phyloP scores from a whole-genome alignment of 23 tunicate species.

The Aplidium turbinatum region DNA sequence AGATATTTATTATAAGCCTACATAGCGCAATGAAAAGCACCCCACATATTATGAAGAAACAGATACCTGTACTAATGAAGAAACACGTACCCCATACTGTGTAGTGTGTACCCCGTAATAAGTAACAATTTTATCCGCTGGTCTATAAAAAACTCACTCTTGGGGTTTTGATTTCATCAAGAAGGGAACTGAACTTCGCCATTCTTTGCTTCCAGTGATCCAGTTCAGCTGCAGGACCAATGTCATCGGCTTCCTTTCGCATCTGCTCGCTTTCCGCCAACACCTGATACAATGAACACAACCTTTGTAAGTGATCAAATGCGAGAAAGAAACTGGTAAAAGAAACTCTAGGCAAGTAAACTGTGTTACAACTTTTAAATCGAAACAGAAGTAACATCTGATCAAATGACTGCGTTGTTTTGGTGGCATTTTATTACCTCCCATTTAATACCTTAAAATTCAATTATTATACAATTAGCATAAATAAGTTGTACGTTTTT shows the following conservation, averaged over 20 bases:
- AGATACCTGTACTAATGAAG: no score
- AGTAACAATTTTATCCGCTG: no score
- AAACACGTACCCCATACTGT: no score
- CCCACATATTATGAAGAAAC: background rate
- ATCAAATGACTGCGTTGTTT: no score
- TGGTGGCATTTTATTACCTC: no score
- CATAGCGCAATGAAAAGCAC: background rate
- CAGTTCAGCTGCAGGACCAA: conserved; percentile 99
- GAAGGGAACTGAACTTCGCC: conserved; percentile 93
- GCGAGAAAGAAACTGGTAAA: no score
- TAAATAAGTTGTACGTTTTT: background rate
- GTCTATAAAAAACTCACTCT: conserved; percentile 63
- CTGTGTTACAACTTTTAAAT: no score
- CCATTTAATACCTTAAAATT: background rate
- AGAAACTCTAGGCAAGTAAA: no score
- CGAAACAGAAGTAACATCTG: no score
- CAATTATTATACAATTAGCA: background rate
- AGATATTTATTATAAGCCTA: background rate
- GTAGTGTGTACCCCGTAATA: no score
- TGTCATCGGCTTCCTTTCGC: conserved; percentile 99
- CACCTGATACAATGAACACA: conserved; percentile 50
- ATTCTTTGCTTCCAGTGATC: conserved; percentile 99
- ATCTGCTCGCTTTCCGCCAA: conserved; percentile 98
- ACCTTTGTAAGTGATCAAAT: no score
- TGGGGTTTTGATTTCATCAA: conserved; percentile 86